Base-by-base conservation (phyloP, 2,888 invertebrate genomes). In the Strigamia crassipes region DNA sequence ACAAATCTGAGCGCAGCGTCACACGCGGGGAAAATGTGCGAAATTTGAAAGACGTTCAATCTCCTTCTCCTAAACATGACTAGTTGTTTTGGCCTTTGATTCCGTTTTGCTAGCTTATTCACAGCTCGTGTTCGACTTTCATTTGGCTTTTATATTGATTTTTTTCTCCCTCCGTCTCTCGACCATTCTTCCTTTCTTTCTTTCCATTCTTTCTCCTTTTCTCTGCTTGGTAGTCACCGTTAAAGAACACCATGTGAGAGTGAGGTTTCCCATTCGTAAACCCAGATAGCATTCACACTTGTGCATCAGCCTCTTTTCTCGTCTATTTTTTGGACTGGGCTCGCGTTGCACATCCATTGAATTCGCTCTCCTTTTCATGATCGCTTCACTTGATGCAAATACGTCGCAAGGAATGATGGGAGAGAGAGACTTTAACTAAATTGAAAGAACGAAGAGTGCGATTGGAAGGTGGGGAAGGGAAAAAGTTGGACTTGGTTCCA, bases 41-140 rank as follows among this genome's bases (percentile, higher is more conserved):
- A 46, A 46, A 46, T n/a, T n/a, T 46, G 46, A 46, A n/a, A 13
- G 46, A 5, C n/a, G 46, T n/a, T 13, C 15, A 46, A 46, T n/a
- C 46, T 18, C n/a, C 18, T 56, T n/a, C 46, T 18, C n/a, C 18
- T 56, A 9, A 18, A 56, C 56, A 56, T 18, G 56, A 56, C 56
- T 56, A 56, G 56, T 56, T 56, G 56, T 56, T 56, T 56, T 56
- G 56, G 18, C 56, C 56, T 56, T 56, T 56, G 56, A 56, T 56
- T 56, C 18, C 56, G 56, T 56, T 56, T 56, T 56, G 56, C 56
- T 18, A 18, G 56, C 56, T 56, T 56, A 56, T 56, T 56, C 56
- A 56, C 56, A 56, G 56, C 56, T 56, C 56, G 56, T 56, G 56
- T 56, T 56, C 56, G 56, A 56, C 56, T 56, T 56, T 56, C 56